Conservation (phyloP, 2,888 invertebrate genomes). For the Dascillus cervinus region DNA sequence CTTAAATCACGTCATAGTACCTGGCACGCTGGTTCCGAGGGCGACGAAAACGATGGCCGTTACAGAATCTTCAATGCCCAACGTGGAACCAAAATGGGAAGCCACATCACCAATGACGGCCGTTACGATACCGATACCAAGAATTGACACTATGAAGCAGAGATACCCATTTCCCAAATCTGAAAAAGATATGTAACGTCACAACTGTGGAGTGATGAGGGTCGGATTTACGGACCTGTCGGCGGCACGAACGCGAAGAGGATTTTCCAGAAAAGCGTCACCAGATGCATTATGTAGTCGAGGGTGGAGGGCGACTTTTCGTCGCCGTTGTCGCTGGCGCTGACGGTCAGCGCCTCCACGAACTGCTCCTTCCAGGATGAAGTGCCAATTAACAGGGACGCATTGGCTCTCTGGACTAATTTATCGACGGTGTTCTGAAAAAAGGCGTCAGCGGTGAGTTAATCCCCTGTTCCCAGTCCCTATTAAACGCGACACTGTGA, state of each 20-base stretch:
- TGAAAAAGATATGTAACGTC: slow-evolving; percentile 38
- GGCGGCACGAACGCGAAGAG: slow-evolving; percentile 97
- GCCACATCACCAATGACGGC: slow-evolving; percentile 97
- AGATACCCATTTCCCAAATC: slow-evolving; percentile 92
- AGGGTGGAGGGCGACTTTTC: slow-evolving; percentile 71
- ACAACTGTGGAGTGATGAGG: not conserved
- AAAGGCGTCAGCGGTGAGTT: too few relatives aligned
- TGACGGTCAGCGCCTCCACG: slow-evolving; percentile 90
- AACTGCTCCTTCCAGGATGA: slow-evolving; percentile 99
- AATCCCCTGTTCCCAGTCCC: too few relatives aligned
- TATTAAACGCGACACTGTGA: too few relatives aligned
- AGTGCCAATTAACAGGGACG: slow-evolving; percentile 87
- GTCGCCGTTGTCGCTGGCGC: slow-evolving; percentile 65
- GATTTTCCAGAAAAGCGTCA: slow-evolving; percentile 97
- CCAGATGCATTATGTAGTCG: slow-evolving; percentile 93
- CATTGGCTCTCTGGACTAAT: slow-evolving; percentile 93
- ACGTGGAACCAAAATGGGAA: slow-evolving; percentile 94
- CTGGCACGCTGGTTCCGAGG: slow-evolving; percentile 96
- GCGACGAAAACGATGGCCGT: slow-evolving; percentile 98
- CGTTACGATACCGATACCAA: slow-evolving; percentile 88
- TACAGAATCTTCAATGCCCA: slow-evolving; percentile 93
- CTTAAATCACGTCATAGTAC: slow-evolving; percentile 56
- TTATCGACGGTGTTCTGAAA: slow-evolving; percentile 94
- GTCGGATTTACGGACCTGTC: slow-evolving; percentile 63
- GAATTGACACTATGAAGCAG: slow-evolving; percentile 88